Evolutionary conservation across 2,797 vertebrate species (phyloP).

Genomic region (Esox masquinongy): DNA sequence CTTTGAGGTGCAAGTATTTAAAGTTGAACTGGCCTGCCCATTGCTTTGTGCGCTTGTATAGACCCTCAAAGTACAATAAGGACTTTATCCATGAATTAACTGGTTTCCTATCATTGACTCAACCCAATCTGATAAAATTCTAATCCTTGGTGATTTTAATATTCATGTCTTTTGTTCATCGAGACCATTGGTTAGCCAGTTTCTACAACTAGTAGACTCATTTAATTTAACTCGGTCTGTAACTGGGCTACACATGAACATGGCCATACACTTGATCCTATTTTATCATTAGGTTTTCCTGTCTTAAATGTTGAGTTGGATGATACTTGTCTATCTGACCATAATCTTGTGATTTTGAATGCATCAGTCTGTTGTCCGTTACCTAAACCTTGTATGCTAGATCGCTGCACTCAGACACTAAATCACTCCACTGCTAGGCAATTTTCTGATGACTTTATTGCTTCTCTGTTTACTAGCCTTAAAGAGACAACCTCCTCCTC

Average conservation of each 20-base stretch:
- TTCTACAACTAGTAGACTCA: neutral
- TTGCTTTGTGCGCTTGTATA: too few relatives aligned
- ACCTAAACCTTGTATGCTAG: too few relatives aligned
- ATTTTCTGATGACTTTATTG: neutral
- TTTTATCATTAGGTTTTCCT: neutral
- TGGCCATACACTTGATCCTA: conserved; percentile 8
- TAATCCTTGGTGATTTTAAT: neutral
- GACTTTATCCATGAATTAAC: conserved; percentile 9
- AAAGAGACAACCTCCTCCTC: too few relatives aligned
- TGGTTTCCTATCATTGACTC: neutral
- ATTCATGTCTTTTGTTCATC: neutral
- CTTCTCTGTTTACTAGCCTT: neutral
- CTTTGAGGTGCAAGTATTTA: neutral
- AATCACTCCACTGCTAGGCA: neutral
- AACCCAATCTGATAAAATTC: neutral
- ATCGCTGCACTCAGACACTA: neutral
- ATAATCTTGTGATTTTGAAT: neutral
- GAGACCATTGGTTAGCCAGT: neutral
- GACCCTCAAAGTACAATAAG: too few relatives aligned
- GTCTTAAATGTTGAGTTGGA: neutral
- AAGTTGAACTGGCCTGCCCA: too few relatives aligned
- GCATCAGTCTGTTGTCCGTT: neutral
- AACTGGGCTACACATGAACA: neutral
- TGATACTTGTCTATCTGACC: conserved; percentile 4
- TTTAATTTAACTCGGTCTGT: conserved; percentile 9